A percentile compares a stretch with the other conserved stretches of the same genome.
Evolutionary conservation across 1,140 invertebrate genomes (phyloP).

Genomic region (Halictus rubicundus): DNA sequence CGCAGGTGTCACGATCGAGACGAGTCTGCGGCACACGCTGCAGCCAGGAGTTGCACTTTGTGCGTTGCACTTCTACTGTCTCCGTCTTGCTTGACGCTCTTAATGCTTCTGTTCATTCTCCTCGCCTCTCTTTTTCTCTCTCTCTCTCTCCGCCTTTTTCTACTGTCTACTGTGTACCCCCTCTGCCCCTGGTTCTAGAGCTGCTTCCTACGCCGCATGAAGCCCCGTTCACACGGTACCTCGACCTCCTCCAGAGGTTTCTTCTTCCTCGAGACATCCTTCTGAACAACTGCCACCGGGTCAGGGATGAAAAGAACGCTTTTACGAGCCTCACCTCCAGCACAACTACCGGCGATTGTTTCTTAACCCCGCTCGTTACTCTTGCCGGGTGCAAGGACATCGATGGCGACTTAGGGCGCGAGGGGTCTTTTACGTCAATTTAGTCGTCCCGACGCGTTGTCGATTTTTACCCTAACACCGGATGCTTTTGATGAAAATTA

Average conservation of each 20-base stretch:
- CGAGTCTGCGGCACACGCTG: slow-evolving; percentile 18
- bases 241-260: slow-evolving; percentile 29
- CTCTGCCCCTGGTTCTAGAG: not conserved
- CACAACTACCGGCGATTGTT: not conserved
- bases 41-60: slow-evolving; percentile 35
- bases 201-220: slow-evolving; percentile 36
- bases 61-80: slow-evolving; percentile 11
- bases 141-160: not conserved
- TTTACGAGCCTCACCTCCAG: not conserved
- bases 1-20: slow-evolving; percentile 58
- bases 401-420: not conserved
- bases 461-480: too few species aligned
- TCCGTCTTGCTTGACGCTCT: not conserved
- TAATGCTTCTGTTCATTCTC: not conserved
- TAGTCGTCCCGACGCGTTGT: too few species aligned
- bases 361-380: not conserved
- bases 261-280: slow-evolving; percentile 18
- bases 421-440: not conserved
- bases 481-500: too few species aligned
- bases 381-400: not conserved
- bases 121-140: not conserved
- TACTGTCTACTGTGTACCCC: too few species aligned
- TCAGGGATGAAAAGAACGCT: slow-evolving; percentile 20
- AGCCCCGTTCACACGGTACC: slow-evolving; percentile 47
- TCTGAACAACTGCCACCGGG: slow-evolving; percentile 9